phyloP scores from a whole-genome alignment of 2,888 invertebrate genomes.

The Pachydiplax longipennis region DNA sequence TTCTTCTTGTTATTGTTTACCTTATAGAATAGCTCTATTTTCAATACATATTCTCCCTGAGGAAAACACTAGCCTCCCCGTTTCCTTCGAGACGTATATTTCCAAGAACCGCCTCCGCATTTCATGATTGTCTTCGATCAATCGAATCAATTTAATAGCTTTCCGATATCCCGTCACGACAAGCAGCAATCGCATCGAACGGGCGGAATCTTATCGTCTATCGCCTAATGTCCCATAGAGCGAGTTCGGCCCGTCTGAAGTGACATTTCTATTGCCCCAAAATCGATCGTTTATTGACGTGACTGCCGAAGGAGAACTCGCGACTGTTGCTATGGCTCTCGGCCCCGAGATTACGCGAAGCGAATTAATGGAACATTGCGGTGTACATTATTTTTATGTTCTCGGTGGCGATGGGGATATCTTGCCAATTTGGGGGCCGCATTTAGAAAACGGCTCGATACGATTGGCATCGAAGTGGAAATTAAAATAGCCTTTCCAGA shows the following conservation, averaged over 20 bases:
- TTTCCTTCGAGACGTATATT: too few relatives aligned
- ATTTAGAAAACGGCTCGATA: slow-evolving; percentile 36
- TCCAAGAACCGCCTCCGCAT: too few relatives aligned
- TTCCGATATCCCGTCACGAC: background rate
- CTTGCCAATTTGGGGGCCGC: slow-evolving; percentile 25
- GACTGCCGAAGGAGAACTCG: background rate
- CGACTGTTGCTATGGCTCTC: background rate
- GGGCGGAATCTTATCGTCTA: background rate
- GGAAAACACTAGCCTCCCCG: too few relatives aligned
- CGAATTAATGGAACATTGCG: background rate
- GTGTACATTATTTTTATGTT: background rate
- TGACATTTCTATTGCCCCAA: background rate
- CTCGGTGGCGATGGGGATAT: slow-evolving; percentile 5
- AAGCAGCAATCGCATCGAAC: background rate
- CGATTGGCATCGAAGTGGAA: slow-evolving; percentile 40
- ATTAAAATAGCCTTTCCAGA: slow-evolving; percentile 33
- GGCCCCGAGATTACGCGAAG: background rate
- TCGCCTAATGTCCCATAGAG: background rate
- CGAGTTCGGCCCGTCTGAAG: background rate
- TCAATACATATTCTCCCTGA: too few relatives aligned
- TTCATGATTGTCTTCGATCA: too few relatives aligned
- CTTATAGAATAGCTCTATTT: too few relatives aligned
- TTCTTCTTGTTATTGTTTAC: too few relatives aligned
- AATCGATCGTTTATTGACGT: slow-evolving; percentile 1
- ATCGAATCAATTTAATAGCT: background rate